Evolutionary conservation across 2,113 vertebrate genomes (phyloP).

Genomic region (Neolamprologus tretocephalus): DNA sequence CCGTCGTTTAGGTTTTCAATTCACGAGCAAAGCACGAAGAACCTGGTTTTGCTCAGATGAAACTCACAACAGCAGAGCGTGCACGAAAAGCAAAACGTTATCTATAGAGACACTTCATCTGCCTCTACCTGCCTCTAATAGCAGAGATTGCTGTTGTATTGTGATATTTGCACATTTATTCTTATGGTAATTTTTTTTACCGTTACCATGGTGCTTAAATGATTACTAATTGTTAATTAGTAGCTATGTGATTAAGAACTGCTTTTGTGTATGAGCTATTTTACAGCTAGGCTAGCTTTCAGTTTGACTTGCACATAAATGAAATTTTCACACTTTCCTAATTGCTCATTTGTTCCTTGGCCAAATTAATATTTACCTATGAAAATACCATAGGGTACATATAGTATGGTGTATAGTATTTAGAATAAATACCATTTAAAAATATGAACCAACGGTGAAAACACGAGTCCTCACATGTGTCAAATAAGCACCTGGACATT

Average conservation of each 20-base stretch:
- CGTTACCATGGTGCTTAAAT: neutral
- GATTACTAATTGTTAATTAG: neutral
- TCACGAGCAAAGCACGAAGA: neutral
- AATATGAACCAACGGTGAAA: neutral
- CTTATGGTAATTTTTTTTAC: neutral
- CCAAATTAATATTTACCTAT: neutral
- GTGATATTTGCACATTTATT: neutral
- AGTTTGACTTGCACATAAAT: neutral
- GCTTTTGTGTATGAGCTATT: neutral
- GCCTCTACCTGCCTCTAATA: neutral
- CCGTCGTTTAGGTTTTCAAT: neutral
- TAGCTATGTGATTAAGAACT: neutral
- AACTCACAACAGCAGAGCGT: neutral
- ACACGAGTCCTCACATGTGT: neutral
- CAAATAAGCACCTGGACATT: neutral
- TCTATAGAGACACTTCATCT: neutral
- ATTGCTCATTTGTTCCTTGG: rapidly evolving
- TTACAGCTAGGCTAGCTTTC: neutral
- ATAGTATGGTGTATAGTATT: neutral
- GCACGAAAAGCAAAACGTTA: neutral
- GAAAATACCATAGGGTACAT: neutral
- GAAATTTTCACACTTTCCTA: neutral
- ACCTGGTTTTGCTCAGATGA: neutral
- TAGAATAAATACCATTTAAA: neutral
- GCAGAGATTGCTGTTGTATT: neutral